Evolutionary conservation across 2,888 invertebrate genomes (phyloP).

Genomic region (Lysandra coridon): DNA sequence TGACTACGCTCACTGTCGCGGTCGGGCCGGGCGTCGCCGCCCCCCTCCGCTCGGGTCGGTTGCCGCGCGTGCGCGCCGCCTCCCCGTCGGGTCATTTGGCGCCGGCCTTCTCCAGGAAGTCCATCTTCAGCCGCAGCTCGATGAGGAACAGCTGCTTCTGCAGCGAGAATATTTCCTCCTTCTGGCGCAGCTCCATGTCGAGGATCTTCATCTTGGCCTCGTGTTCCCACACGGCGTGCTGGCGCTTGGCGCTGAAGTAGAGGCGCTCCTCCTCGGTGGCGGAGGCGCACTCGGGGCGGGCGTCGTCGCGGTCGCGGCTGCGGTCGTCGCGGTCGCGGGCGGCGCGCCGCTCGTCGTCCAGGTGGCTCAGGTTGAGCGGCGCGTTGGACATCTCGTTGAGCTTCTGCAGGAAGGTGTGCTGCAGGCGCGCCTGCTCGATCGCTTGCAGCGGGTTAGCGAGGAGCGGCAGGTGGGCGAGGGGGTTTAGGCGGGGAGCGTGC

Average conservation of each 20-base stretch:
- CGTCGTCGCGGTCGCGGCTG: slow-evolving; percentile 51
- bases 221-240: slow-evolving; percentile 76
- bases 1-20: slow-evolving; percentile 36
- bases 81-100: slow-evolving; percentile 54
- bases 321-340: slow-evolving; percentile 49
- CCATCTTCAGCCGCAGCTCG: slow-evolving; percentile 75
- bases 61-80: background rate
- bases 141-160: slow-evolving; percentile 76
- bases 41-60: background rate
- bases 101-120: slow-evolving; percentile 74
- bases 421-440: slow-evolving; percentile 69
- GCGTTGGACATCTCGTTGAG: slow-evolving; percentile 71
- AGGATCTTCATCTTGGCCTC: slow-evolving; percentile 77
- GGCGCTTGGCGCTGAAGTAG: slow-evolving; percentile 71
- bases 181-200: slow-evolving; percentile 73
- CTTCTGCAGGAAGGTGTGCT: slow-evolving; percentile 69
- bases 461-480: slow-evolving; percentile 49
- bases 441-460: slow-evolving; percentile 64
- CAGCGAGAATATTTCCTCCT: slow-evolving; percentile 75
- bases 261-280: slow-evolving; percentile 69
- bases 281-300: slow-evolving; percentile 55
- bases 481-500: slow-evolving; percentile 49
- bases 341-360: slow-evolving; percentile 61
- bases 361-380: slow-evolving; percentile 70
- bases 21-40: slow-evolving; percentile 1